phyloP scores from a whole-genome alignment of 2,797 vertebrate genomes.

The Eleutherodactylus coqui region DNA sequence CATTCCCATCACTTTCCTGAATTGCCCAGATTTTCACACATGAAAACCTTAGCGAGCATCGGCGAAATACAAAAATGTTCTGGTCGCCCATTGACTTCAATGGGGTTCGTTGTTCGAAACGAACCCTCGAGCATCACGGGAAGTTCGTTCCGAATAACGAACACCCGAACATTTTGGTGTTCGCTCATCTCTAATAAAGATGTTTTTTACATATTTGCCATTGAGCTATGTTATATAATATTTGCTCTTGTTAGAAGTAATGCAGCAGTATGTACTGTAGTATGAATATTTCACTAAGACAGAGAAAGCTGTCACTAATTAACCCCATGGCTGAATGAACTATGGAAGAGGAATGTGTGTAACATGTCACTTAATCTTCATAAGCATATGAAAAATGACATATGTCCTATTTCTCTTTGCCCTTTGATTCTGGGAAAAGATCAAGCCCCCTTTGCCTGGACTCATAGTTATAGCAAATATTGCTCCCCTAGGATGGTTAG shows the following conservation, averaged over 20 bases:
- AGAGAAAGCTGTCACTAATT: conserved; percentile 38
- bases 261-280: conserved; percentile 1
- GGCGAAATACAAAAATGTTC: no score
- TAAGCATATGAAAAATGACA: conserved; percentile 35
- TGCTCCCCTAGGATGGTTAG: neutral
- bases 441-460: conserved; percentile 7
- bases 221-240: neutral
- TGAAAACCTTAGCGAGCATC: no score
- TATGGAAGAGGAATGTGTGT: neutral
- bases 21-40: no score
- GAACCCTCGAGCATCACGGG: no score
- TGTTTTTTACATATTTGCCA: neutral
- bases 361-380: conserved; percentile 30
- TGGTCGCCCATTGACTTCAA: no score
- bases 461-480: conserved; percentile 10
- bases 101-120: no score
- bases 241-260: neutral
- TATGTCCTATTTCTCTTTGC: conserved; percentile 27
- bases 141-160: no score
- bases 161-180: no score
- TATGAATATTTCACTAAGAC: neutral
- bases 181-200: no score
- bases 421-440: conserved; percentile 22
- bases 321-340: conserved; percentile 19
- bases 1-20: no score